Evolutionary conservation across 2,113 vertebrate species (phyloP), one percentile per base, ranked within the genome.

Genomic region (Excalfactoria chinensis): DNA sequence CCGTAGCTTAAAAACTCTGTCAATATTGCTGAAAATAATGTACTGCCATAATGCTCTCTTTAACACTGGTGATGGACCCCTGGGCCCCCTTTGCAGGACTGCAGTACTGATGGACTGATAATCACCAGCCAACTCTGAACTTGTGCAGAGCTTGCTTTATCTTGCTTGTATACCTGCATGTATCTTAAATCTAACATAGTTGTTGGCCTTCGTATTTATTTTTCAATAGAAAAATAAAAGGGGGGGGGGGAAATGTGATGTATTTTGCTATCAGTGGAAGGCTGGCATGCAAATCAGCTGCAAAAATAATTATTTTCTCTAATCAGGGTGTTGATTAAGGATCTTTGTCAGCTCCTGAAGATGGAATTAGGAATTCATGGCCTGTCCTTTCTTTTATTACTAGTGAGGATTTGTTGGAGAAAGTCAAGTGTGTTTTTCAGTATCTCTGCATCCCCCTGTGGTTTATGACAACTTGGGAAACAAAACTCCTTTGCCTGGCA

Each of bases 311-410:
- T 35, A 55, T 25, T 13, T 2, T 64, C 55, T 70, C 63, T 70
- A 93, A 94, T 95, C 93, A 94, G 76, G 68, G 59, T 4, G 2
- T 64, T 96, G 94, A 95, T 96, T 84, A 77, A 17, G 28, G 48
- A 9, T 20, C 79, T 58, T 8, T 23, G 37, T 23, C 22, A 44
- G 79, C 55, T 85, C 19, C 62, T 43, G 68, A 72, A 48, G 88
- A 2, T 41, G 59, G 82, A n/a, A 86, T 90, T 11, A 66, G 86
- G 21, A 43, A 64, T 84, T 93, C 81, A 30, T 6, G 26, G 1
- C 4, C 15, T 70, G 71, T 49, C 62, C 68, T 79, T 66, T n/a
- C 28, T 30, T 40, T 43, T 49, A 13, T 32, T 53, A 4, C 0
- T 5, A 62, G 68, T 2, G 72, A 76, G 84, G 72, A 69, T 6